Conservation (phyloP, 2,113 vertebrate genomes). For the Garra rufa region DNA sequence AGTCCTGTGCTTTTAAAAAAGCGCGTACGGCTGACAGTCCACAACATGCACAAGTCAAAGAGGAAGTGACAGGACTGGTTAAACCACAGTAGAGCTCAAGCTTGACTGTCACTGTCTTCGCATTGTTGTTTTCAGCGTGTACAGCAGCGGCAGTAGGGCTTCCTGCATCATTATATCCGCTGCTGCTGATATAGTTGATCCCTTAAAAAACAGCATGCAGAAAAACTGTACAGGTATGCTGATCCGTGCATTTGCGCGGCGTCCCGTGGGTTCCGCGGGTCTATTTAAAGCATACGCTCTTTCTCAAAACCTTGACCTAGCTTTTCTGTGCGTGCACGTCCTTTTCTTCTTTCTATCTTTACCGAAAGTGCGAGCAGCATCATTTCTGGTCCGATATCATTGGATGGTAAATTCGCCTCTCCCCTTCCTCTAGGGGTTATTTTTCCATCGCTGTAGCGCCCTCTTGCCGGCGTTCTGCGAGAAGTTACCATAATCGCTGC, state of each 20-base stretch:
- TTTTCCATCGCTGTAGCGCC: background rate
- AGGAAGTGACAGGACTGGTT: conserved; percentile 32
- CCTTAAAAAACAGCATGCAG: background rate
- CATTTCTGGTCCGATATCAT: conserved; percentile 22
- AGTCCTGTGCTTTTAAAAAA: background rate
- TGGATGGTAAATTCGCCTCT: conserved; percentile 12
- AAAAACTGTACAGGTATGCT: conserved; percentile 18
- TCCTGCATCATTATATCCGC: background rate
- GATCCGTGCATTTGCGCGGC: background rate
- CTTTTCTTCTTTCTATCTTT: conserved; percentile 26
- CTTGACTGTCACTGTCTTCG: background rate
- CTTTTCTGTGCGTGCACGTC: background rate
- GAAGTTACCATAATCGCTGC: background rate
- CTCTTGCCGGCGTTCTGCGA: background rate
- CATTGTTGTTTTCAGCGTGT: background rate
- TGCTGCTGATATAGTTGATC: background rate
- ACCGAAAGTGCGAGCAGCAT: conserved; percentile 32
- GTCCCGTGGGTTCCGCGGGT: background rate
- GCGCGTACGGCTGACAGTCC: background rate
- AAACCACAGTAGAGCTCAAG: background rate
- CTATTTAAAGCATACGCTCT: conserved; percentile 24
- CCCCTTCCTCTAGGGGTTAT: background rate
- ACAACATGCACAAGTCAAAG: conserved; percentile 9
- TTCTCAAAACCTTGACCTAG: conserved; percentile 32
- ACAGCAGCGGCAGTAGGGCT: background rate